Evolutionary conservation across 1,140 invertebrate species (phyloP), one percentile per base, ranked within the genome.

Genomic region (Metopolophium dirhodum): DNA sequence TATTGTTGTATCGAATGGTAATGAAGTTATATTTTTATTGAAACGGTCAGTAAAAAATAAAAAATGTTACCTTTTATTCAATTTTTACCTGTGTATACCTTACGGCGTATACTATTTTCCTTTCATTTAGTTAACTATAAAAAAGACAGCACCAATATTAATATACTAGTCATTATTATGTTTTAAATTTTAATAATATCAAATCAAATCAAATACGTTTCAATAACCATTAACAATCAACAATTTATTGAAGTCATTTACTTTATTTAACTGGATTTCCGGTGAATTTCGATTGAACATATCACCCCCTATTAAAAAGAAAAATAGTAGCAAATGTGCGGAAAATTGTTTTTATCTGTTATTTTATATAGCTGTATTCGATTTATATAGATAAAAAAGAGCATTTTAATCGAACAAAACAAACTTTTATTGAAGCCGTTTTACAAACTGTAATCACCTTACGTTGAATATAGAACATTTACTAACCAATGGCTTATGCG

Each of bases 371-470:
- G 30, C 30, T n/a, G 61, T n/a, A 68, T 77, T 77, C 30, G 0
- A 35, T 77, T 18, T 77, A n/a, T 77, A 87, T 87, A n/a, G 2
- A 87, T 86, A 20, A 87, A n/a, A 30, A 87, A 87, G 54, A 54
- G 30, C 8, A 37, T 37, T 23, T 88, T 86, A 41, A 51, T 41
- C 30, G 47, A 37, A 89, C 35, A 89, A 89, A n/a, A 89, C 18
- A 89, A 37, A 89, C 51, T 89, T 89, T 89, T 54, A 57, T 51
- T 23, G 35, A 89, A 89, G 0, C 51, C n/a, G 49, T 54, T 54
- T 37, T 37, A 57, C 49, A 89, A 49, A 54, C 14, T 89, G n/a
- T 88, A 88, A 88, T 88, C 87, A 51, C 49, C 87, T 90, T 90
- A 61, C 14, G 54, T 90, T 90, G 22, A 61, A 90, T 61, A 61